Evolutionary conservation across 1,140 invertebrate species (phyloP), one percentile per base, ranked within the genome.

Genomic region (Drosophila pruinosa): DNA sequence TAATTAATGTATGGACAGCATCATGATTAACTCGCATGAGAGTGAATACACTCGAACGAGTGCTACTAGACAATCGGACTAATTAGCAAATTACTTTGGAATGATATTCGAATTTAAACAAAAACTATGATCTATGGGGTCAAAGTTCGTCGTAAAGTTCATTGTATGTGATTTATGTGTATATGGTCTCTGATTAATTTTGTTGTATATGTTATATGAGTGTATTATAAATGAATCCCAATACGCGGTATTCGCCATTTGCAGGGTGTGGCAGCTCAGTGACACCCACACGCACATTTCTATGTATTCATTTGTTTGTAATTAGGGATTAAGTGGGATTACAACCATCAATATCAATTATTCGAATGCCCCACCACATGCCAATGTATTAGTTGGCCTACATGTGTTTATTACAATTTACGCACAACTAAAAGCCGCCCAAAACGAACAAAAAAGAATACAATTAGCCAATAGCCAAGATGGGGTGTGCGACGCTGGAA

Each of bases 271-370:
- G 12, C 19, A 57, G 14, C 41, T 1, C 41, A 3, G 19, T 6
- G 2, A 12, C 43, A 45, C n/a, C 41, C 54, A 59, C 58, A 57
- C 70, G 41, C 71, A 64, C 59, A 52, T 58, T 39, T 69, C 54
- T 34, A 59, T 59, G 43, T 70, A 82, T 82, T 81, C 82, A 81
- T 88, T 88, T 75, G 71, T 72, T 86, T 86, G 82, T 88, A 86
- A 86, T 86, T 86, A 86, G 82, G 82, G 82, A 88, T 88, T 86
- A 86, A 88, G 69, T 78, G 78, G 88, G 82, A 86, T 86, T 86
- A 86, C 82, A 82, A 78, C 82, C 82, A 86, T 86, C 82, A 86
- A 86, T 86, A 88, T 88, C 82, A 86, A 86, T 86, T 86, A 86
- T 86, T 88, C 61, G 67, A 59, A 73, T 22, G 14, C 17, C 36